These are phyloP conservation scores for Philhelius pedissequus DNA, from an alignment of 2,888 invertebrate genomes.

Conservation along the genomic window DNA sequence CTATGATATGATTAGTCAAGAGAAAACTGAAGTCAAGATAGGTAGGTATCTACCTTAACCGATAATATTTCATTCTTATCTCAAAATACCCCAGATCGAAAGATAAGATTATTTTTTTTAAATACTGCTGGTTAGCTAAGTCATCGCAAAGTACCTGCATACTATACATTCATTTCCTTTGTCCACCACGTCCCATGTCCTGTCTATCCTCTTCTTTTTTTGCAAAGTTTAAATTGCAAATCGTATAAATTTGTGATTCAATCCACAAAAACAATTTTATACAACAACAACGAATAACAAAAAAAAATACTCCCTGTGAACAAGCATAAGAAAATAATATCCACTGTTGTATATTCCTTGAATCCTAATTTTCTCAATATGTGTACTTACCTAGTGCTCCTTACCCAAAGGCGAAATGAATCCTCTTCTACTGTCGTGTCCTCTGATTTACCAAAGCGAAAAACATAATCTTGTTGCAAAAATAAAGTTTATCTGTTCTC, in stretches of 20 bases:
- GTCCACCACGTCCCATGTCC: not conserved
- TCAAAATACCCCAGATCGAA: not conserved
- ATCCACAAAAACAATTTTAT: not conserved
- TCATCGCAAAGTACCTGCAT: not conserved
- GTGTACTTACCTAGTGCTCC: too few relatives aligned
- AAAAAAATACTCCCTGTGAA: not conserved
- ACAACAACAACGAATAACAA: not conserved
- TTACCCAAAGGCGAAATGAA: constrained; percentile 25
- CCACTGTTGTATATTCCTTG: constrained; percentile 25
- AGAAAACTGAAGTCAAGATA: not conserved
- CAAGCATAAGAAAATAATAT: not conserved
- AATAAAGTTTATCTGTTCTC: constrained; percentile 48
- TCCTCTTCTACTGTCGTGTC: not conserved
- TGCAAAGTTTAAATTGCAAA: not conserved
- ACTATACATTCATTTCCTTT: not conserved
- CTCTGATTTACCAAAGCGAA: constrained; percentile 54
- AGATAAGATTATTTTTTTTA: not conserved
- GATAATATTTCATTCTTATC: not conserved
- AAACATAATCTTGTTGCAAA: constrained; percentile 48
- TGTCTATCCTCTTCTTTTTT: not conserved
- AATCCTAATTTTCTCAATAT: constrained; percentile 55
- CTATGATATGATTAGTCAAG: not conserved
- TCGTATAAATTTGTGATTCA: not conserved
- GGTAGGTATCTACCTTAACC: not conserved
- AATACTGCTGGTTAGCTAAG: not conserved